Evolutionary conservation across 2,888 invertebrate species (phyloP).

Genomic region (Drymonia ruficornis): DNA sequence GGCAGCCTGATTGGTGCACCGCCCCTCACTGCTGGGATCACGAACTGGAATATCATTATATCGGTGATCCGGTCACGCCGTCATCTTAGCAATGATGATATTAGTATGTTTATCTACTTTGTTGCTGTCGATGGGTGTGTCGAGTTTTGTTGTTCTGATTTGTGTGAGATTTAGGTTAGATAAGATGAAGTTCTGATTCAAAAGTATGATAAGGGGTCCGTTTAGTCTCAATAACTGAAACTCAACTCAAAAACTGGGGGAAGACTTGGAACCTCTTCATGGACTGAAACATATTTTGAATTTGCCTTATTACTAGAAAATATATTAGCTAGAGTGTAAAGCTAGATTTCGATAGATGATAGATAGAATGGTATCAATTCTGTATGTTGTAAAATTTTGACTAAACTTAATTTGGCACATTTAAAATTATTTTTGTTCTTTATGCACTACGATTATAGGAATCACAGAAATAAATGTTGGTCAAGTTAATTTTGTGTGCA

Average conservation of each 20-base stretch:
- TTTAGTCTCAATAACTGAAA: background rate
- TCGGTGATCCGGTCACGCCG: background rate
- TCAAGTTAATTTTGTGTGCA: too few relatives aligned
- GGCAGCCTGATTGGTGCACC: constrained; percentile 59
- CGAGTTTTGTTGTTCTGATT: background rate
- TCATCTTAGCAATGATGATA: constrained; percentile 4
- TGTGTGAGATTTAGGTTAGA: constrained; percentile 2
- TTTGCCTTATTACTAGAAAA: too few relatives aligned
- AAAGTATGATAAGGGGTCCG: background rate
- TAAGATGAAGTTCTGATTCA: background rate
- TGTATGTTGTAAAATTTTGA: too few relatives aligned
- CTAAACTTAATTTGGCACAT: too few relatives aligned
- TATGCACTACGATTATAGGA: too few relatives aligned
- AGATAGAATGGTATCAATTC: too few relatives aligned
- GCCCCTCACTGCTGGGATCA: constrained; percentile 13
- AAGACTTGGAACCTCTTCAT: background rate
- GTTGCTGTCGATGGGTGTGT: background rate
- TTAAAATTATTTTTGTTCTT: too few relatives aligned
- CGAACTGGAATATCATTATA: constrained; percentile 30
- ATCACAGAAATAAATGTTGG: too few relatives aligned
- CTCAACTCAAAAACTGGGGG: too few relatives aligned
- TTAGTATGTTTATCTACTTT: background rate
- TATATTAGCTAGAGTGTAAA: too few relatives aligned
- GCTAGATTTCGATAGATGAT: too few relatives aligned
- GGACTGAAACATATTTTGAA: too few relatives aligned